phyloP scores from a whole-genome alignment of 2,113 vertebrate species.

The Naja naja region DNA sequence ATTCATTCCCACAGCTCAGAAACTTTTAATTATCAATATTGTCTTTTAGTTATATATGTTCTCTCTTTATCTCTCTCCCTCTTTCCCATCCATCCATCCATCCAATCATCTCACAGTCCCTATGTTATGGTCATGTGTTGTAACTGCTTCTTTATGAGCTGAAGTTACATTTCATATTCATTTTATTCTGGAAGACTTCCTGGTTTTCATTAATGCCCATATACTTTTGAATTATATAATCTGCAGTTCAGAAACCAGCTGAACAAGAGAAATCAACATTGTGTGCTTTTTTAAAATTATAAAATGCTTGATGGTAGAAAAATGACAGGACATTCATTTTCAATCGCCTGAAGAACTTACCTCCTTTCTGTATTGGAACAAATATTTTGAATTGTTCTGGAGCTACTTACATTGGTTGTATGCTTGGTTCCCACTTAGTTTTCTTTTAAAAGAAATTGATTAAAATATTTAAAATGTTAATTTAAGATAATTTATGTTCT shows the following conservation, averaged over 20 bases:
- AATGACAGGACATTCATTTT: neutral
- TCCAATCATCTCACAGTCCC: neutral
- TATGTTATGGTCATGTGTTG: neutral
- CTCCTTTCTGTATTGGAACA: neutral
- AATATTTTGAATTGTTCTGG: neutral
- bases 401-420: neutral
- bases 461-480: neutral
- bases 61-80: neutral
- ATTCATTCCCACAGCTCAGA: constrained; percentile 18
- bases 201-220: neutral
- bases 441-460: neutral
- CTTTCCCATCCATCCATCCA: neutral
- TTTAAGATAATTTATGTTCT: neutral
- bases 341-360: neutral
- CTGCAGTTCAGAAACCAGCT: neutral
- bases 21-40: neutral
- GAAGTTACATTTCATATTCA: neutral
- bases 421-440: neutral
- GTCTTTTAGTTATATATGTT: neutral
- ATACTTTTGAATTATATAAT: neutral
- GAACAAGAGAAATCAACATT: neutral
- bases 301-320: neutral
- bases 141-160: neutral
- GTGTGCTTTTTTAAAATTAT: neutral
- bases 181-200: neutral